Evolutionary conservation across 1,140 invertebrate genomes (phyloP).

Genomic region (Drosophila biarmipes): DNA sequence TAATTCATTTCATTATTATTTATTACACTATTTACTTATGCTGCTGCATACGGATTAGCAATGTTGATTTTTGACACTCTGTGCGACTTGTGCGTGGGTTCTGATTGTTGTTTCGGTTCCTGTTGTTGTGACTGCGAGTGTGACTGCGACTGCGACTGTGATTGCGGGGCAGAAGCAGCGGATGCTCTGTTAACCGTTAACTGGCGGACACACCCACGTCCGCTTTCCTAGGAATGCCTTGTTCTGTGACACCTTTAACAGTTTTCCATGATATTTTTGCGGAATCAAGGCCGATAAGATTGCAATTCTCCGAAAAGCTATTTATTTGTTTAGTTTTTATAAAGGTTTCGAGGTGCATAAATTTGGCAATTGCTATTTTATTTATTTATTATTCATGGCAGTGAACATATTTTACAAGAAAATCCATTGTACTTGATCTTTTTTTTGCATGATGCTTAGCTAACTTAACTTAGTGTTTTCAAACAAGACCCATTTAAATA

Average conservation of each 20-base stretch:
- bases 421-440: too few species aligned
- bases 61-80: conserved; percentile 75
- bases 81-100: conserved; percentile 44
- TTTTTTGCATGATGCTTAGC: too few species aligned
- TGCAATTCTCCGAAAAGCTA: neutral
- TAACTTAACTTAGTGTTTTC: too few species aligned
- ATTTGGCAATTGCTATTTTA: neutral
- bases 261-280: neutral
- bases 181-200: conserved; percentile 34
- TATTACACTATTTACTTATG: conserved; percentile 73
- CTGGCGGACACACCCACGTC: conserved; percentile 25
- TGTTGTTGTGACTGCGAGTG: conserved; percentile 27
- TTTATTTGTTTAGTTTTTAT: neutral
- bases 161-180: conserved; percentile 8
- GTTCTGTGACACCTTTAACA: neutral
- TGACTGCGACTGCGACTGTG: conserved; percentile 7
- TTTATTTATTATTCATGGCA: too few species aligned
- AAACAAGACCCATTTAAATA: neutral
- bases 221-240: conserved; percentile 18
- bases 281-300: neutral
- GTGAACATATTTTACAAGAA: too few species aligned
- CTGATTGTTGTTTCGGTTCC: conserved; percentile 49
- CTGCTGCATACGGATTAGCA: conserved; percentile 49
- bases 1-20: conserved; percentile 81
- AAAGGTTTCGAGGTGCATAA: neutral